Evolutionary conservation across 2,888 invertebrate genomes (phyloP).

Genomic region (Agelastica alni): DNA sequence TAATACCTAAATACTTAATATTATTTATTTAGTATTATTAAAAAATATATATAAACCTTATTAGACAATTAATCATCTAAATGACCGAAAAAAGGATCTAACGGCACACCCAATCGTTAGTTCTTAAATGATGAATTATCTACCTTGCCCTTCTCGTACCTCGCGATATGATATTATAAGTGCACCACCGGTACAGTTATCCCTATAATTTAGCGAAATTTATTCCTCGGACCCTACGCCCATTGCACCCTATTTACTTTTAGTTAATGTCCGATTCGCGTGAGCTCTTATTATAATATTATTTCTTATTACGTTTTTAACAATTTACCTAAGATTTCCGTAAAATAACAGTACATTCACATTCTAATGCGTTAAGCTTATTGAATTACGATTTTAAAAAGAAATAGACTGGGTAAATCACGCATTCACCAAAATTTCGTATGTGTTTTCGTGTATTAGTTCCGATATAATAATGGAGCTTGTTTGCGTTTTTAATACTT

Average conservation of each 20-base stretch:
- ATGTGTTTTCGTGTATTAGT: background rate
- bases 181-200: constrained; percentile 21
- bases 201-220: constrained; percentile 37
- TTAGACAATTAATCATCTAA: too few species aligned
- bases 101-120: constrained; percentile 16
- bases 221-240: constrained; percentile 30
- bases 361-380: background rate
- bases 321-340: background rate
- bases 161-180: constrained; percentile 30
- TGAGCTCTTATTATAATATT: constrained; percentile 32
- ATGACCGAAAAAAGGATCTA: background rate
- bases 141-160: constrained; percentile 7
- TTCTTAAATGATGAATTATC: constrained; percentile 21
- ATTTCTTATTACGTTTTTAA: constrained; percentile 25
- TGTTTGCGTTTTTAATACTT: constrained; percentile 22
- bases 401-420: background rate
- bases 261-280: constrained; percentile 40
- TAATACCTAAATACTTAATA: too few species aligned
- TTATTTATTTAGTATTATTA: too few species aligned
- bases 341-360: background rate
- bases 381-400: too few species aligned
- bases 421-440: background rate
- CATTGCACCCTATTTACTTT: constrained; percentile 37
- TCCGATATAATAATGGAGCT: constrained; percentile 10
- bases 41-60: too few species aligned